Evolutionary conservation across 2,888 invertebrate genomes (phyloP).

Genomic region (Philonicus albiceps): DNA sequence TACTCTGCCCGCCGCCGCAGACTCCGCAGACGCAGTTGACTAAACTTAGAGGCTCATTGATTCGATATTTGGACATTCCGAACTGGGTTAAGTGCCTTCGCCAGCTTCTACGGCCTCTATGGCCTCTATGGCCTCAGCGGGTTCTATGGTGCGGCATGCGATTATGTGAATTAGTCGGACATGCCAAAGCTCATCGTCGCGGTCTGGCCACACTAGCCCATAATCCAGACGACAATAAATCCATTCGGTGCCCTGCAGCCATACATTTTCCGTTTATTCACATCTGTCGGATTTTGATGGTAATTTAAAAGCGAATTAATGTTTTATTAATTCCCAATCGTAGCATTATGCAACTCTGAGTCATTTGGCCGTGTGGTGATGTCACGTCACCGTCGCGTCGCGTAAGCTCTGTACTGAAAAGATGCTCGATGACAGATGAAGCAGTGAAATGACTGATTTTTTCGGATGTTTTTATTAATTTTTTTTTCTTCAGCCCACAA

Average conservation of each 20-base stretch:
- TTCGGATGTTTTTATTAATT: background rate
- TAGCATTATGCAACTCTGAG: constrained; percentile 26
- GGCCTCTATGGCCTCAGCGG: background rate
- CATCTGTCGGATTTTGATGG: constrained; percentile 21
- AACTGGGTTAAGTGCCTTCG: constrained; percentile 30
- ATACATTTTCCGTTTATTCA: background rate
- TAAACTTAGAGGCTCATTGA: constrained; percentile 32
- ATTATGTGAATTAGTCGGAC: background rate
- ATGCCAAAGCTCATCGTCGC: background rate
- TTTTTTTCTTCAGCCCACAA: background rate
- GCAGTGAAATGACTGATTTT: background rate
- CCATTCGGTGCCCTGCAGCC: background rate
- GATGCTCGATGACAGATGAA: background rate
- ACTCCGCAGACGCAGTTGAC: background rate
- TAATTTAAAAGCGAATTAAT: constrained; percentile 32
- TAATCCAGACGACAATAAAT: constrained; percentile 5
- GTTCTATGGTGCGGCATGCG: background rate
- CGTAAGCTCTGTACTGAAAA: background rate
- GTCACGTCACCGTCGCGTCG: background rate
- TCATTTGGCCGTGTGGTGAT: constrained; percentile 7
- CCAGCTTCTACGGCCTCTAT: background rate
- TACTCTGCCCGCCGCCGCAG: background rate
- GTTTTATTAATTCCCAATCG: constrained; percentile 30
- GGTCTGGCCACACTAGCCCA: background rate
- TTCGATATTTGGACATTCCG: constrained; percentile 30